Evolutionary conservation across 92 coral and sea anemone species (phyloP).

Genomic region (Scolanthus callimorphus): DNA sequence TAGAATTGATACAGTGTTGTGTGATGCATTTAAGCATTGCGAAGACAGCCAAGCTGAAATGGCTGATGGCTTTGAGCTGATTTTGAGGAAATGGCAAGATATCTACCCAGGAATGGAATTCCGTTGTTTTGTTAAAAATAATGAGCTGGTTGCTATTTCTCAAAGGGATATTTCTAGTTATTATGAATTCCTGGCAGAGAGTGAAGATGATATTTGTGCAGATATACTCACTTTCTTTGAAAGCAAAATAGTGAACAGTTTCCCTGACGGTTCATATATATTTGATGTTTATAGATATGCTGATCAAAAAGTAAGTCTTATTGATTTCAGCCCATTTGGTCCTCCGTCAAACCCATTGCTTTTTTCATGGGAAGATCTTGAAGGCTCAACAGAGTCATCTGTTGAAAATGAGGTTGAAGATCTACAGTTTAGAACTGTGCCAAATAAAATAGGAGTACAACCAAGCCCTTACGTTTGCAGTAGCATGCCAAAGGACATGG

Average conservation of each 20-base stretch:
- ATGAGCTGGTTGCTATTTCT: slow-evolving; percentile 72
- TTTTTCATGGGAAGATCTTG: slow-evolving; percentile 84
- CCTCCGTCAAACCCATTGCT: slow-evolving; percentile 76
- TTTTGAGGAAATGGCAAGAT: slow-evolving; percentile 89
- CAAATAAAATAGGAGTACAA: slow-evolving; percentile 81
- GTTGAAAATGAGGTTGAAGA: slow-evolving; percentile 57
- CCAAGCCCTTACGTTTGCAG: slow-evolving; percentile 69
- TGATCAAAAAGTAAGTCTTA: slow-evolving; percentile 42
- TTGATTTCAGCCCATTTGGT: slow-evolving; percentile 94
- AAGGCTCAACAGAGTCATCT: too few species aligned
- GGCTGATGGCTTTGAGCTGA: slow-evolving; percentile 71
- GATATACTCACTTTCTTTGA: slow-evolving; percentile 69
- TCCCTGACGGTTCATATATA: slow-evolving; percentile 81
- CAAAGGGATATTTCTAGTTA: slow-evolving; percentile 88
- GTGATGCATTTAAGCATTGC: slow-evolving; percentile 82
- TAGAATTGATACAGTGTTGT: slow-evolving; percentile 58
- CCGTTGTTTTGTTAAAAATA: slow-evolving; percentile 86
- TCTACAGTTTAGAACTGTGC: slow-evolving; percentile 70
- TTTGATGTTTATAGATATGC: slow-evolving; percentile 87
- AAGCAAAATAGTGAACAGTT: slow-evolving; percentile 66
- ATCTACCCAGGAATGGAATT: slow-evolving; percentile 95
- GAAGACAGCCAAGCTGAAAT: slow-evolving; percentile 77
- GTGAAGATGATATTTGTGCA: slow-evolving; percentile 59
- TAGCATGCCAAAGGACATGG: slow-evolving; percentile 74
- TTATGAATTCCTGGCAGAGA: slow-evolving; percentile 74